Evolutionary conservation across 2,888 invertebrate species (phyloP), one percentile per base, ranked within the genome.

Genomic region (Cartodere bifasciata): DNA sequence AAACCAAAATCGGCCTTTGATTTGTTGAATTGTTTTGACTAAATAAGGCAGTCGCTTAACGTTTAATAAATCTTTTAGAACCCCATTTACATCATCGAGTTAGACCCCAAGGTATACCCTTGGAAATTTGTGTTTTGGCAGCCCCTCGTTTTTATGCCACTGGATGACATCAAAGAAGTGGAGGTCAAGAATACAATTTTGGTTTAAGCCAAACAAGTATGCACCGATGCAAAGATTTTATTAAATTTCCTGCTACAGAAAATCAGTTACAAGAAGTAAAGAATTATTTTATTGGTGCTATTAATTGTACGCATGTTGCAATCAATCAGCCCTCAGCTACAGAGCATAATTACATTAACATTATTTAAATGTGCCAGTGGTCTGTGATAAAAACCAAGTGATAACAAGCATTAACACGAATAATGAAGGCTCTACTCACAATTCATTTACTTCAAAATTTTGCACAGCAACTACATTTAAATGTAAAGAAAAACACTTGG

Each of bases 191-290:
- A 13, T 34, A 24, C 24, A 14, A 24, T 13, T 13, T 28, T 11
- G 28, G 16, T 16, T 21, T 29, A 10, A 34, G 34, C 16, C 34
- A 34, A 17, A 23, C 25, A 14, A 29, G n/a, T n/a, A n/a, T 34
- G 16, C 29, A 30, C 27, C 29, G 34, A n/a, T 14, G 34, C 22
- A 11, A 20, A 11, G 16, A 23, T 20, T 29, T 16, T 23, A 34
- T 29, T 11, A 20, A 24, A n/a, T 29, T 29, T 21, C 16, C 29
- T 11, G 23, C 15, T 14, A 13, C 13, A 11, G 29, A 29, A 11
- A 23, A 22, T n/a, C n/a, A n/a, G n/a, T n/a, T n/a, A n/a, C n/a
- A n/a, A n/a, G n/a, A n/a, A n/a, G n/a, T n/a, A n/a, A n/a, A n/a
- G n/a, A n/a, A n/a, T n/a, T n/a, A n/a, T n/a, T n/a, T n/a, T 11